Evolutionary conservation across 2,113 vertebrate species (phyloP).

Genomic region (Gobiocypris rarus): DNA sequence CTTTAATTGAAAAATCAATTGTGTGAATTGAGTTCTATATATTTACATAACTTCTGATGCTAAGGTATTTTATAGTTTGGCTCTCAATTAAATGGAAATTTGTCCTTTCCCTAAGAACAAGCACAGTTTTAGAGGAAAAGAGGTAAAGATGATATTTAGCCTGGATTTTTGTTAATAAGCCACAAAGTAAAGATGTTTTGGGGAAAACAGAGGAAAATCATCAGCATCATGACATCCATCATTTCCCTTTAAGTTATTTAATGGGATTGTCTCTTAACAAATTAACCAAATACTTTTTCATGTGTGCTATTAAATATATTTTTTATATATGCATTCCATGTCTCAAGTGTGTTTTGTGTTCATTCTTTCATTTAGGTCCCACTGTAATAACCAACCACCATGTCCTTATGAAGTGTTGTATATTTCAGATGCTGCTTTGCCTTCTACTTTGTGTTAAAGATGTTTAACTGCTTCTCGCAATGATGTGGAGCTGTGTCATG

Average conservation of each 20-base stretch:
- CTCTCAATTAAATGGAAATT: neutral
- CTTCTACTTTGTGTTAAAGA: conserved; percentile 42
- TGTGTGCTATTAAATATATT: conserved; percentile 21
- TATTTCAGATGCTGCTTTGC: conserved; percentile 52
- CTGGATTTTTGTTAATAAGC: neutral
- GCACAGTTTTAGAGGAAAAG: neutral
- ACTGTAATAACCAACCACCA: conserved; percentile 48
- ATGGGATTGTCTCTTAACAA: neutral
- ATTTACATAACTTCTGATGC: neutral
- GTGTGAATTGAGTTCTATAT: neutral
- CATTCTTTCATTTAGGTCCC: conserved; percentile 15
- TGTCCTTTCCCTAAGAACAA: neutral
- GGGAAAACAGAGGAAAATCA: neutral
- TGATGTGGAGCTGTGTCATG: conserved; percentile 49
- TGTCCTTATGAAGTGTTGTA: conserved; percentile 50
- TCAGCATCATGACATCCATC: neutral
- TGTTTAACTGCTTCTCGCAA: conserved; percentile 49
- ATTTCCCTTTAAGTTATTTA: neutral
- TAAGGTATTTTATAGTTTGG: neutral
- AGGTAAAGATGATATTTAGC: neutral
- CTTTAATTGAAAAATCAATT: no score
- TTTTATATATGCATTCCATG: conserved; percentile 25
- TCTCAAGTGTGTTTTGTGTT: conserved; percentile 26
- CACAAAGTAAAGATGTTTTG: neutral
- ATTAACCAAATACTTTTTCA: neutral